Percentiles rank a stretch among this genome's conserved stretches.
These are phyloP conservation scores for Bicyclus anynana DNA, from an alignment of 1,140 invertebrate genomes.

Conservation along the genomic window DNA sequence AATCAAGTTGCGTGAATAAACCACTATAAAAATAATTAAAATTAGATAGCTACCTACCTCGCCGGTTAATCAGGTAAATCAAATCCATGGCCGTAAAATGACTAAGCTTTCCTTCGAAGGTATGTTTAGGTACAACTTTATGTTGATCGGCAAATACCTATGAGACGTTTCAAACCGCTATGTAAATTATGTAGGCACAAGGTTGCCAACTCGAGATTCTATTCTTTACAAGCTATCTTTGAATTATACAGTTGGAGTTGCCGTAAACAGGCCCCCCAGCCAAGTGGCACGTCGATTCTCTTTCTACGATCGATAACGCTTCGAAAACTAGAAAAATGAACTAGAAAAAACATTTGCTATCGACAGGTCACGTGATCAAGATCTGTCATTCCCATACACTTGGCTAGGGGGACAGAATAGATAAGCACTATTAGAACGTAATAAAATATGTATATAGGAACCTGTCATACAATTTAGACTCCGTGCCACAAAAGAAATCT, in stretches of 20 bases:
- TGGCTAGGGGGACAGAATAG: too few relatives aligned
- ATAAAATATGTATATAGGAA: too few relatives aligned
- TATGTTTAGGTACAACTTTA: background rate
- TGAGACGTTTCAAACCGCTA: slow-evolving; percentile 16
- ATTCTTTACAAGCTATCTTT: slow-evolving; percentile 1
- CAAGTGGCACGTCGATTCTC: too few relatives aligned
- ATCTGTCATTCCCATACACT: too few relatives aligned
- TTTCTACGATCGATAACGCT: too few relatives aligned
- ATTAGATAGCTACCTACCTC: background rate
- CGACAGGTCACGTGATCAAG: too few relatives aligned
- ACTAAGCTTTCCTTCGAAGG: slow-evolving; percentile 3
- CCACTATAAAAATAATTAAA: slow-evolving; percentile 5
- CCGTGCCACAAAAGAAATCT: too few relatives aligned
- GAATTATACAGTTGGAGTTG: background rate
- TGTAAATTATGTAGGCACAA: slow-evolving; percentile 20
- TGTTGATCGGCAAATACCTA: slow-evolving; percentile 5
- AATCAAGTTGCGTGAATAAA: slow-evolving; percentile 1
- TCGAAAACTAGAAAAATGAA: too few relatives aligned
- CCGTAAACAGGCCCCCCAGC: background rate
- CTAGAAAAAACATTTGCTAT: too few relatives aligned
- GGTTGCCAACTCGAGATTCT: slow-evolving; percentile 10
- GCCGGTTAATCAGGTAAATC: background rate
- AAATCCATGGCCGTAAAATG: background rate
- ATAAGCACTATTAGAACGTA: too few relatives aligned
- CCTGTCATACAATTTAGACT: too few relatives aligned